Conservation (phyloP, 1,140 invertebrate species). For the Triops cancriformis region DNA sequence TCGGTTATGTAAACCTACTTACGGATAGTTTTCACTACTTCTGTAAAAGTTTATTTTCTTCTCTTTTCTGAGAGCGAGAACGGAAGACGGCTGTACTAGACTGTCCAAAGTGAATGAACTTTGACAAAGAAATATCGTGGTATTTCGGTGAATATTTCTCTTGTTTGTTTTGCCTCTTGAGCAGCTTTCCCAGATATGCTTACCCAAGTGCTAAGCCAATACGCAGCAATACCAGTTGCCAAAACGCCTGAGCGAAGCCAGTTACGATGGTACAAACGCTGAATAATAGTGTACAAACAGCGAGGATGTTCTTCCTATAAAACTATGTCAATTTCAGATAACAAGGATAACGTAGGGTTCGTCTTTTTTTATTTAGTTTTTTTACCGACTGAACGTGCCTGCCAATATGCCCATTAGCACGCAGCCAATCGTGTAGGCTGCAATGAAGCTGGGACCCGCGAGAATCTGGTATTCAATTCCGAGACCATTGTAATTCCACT, state of each 20-base stretch:
- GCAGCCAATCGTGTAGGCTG: conserved; percentile 78
- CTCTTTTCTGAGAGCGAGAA: too few species aligned
- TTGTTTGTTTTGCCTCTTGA: neutral
- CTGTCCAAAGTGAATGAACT: too few species aligned
- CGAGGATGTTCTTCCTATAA: neutral
- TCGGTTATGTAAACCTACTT: too few species aligned
- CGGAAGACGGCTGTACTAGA: too few species aligned
- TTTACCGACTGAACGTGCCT: conserved; percentile 54
- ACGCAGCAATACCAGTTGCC: conserved; percentile 41
- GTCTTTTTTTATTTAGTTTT: neutral
- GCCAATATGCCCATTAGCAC: conserved; percentile 75
- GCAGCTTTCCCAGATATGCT: neutral
- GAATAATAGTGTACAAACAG: neutral
- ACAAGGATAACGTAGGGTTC: neutral
- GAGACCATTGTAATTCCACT: conserved; percentile 86
- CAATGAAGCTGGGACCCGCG: conserved; percentile 83
- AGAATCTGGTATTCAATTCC: conserved; percentile 85
- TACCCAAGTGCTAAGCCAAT: conserved; percentile 42
- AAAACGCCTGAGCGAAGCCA: conserved; percentile 40
- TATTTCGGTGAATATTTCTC: too few species aligned
- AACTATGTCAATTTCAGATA: neutral
- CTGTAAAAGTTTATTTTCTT: too few species aligned
- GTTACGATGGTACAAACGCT: conserved; percentile 38
- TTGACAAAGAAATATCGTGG: too few species aligned
- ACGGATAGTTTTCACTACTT: too few species aligned